Percentiles rank a stretch among this genome's conserved stretches.
phyloP scores from a whole-genome alignment of 2,888 invertebrate genomes.

The Sarcophaga variegata region DNA sequence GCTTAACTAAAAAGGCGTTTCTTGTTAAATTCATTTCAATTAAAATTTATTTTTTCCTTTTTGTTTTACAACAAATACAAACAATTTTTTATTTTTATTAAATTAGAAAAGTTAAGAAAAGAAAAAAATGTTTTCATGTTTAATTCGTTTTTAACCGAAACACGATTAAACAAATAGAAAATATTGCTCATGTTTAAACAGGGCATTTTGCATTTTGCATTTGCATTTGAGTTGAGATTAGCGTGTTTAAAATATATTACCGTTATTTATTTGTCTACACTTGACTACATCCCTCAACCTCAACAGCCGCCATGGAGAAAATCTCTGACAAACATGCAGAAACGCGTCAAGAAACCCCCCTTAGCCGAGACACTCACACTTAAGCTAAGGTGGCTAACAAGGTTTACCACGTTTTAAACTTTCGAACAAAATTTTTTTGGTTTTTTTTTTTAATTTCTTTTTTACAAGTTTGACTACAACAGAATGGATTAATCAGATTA shows the following conservation, averaged over 20 bases:
- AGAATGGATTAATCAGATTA: slow-evolving; percentile 68
- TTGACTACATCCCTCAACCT: slow-evolving; percentile 42
- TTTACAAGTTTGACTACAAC: slow-evolving; percentile 45
- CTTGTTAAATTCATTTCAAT: slow-evolving; percentile 32
- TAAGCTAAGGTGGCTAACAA: slow-evolving; percentile 25
- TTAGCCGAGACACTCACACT: background rate
- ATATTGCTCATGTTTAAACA: slow-evolving; percentile 40
- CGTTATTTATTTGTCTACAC: slow-evolving; percentile 66
- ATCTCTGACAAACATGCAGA: slow-evolving; percentile 15
- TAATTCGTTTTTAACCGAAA: slow-evolving; percentile 52
- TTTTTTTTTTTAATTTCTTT: background rate
- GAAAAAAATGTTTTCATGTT: slow-evolving; percentile 1
- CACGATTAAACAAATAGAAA: background rate
- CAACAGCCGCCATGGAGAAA: slow-evolving; percentile 21
- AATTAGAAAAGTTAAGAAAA: slow-evolving; percentile 58
- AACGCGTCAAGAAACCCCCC: background rate
- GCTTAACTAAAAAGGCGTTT: slow-evolving; percentile 37
- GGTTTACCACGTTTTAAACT: slow-evolving; percentile 34
- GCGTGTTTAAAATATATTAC: slow-evolving; percentile 69
- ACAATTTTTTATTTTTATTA: background rate
- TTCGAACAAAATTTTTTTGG: background rate
- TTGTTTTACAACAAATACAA: background rate
- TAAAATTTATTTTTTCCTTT: slow-evolving; percentile 17
- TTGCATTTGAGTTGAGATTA: slow-evolving; percentile 28
- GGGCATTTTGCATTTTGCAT: slow-evolving; percentile 38